Base-by-base conservation (phyloP, 1,140 invertebrate species). In the Planococcus citri region DNA sequence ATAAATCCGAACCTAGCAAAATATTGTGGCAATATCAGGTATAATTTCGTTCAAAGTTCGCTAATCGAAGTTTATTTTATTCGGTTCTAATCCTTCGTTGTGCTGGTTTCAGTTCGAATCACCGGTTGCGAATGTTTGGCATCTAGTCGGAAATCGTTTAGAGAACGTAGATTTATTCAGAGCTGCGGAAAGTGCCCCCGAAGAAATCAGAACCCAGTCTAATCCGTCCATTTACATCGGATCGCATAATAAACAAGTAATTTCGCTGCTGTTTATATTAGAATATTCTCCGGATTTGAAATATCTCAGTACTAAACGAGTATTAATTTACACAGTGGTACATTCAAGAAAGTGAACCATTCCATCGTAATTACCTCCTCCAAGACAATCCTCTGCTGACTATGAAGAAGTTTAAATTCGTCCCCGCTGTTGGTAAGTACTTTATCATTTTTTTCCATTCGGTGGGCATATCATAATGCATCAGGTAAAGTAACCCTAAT, bases 121-220 rank as follows among this genome's bases (percentile, higher is more conserved):
- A 60, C 92, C 94, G 0, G 88, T 97, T 72, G 90, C 92, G 0
- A 86, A 86, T 75, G 87, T 90, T 68, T 95, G 92, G 92, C 80
- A 85, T 29, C 81, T 90, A 64, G 81, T 85, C 73, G 78, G 80
- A 17, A 84, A 83, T 6, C 76, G 83, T 57, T 74, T 95, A 21
- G 79, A 86, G 72, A 76, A 81, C 72, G 79, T 97, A 29, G 88
- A 94, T 81, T 80, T 95, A 61, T 92, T 94, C 74, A 82, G 83
- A 71, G 79, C 79, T 9, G 24, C 67, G 3, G 51, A 78, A 82
- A 51, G 69, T 71, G 67, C 69, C 17, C 25, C 72, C 41, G 68
- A 72, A 68, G 70, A 64, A 27, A 64, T 25, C 6, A 24, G 9
- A 71, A 74, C 27, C 71, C 79, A 64, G 78, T 4, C 41, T 37